phyloP scores from a whole-genome alignment of 1,140 invertebrate genomes.

The Ditylenchus dipsaci region DNA sequence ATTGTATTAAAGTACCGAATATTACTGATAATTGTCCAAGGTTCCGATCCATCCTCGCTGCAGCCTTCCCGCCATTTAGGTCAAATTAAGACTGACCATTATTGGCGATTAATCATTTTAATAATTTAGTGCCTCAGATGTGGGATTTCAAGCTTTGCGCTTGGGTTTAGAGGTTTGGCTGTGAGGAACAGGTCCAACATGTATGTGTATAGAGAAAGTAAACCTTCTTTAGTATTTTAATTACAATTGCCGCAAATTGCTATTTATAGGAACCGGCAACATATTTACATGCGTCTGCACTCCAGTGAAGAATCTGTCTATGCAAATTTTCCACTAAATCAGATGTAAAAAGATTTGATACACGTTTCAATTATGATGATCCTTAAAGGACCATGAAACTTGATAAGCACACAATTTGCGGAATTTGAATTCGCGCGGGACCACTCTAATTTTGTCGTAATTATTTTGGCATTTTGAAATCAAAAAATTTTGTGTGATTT shows the following conservation, averaged over 20 bases:
- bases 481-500: no score
- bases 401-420: no score
- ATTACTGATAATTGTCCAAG: not conserved
- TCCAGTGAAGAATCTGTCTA: constrained; percentile 16
- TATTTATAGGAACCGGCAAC: constrained; percentile 6
- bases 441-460: no score
- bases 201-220: constrained; percentile 40
- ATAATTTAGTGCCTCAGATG: not conserved
- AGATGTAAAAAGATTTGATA: not conserved
- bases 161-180: constrained; percentile 33
- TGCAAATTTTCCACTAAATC: constrained; percentile 26
- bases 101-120: no score
- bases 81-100: no score
- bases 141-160: constrained; percentile 26
- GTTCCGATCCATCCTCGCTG: constrained; percentile 43
- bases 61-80: constrained; percentile 30
- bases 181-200: constrained; percentile 37
- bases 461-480: no score
- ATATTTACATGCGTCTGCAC: constrained; percentile 37
- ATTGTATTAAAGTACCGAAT: not conserved
- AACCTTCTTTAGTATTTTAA: not conserved
- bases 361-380: constrained; percentile 8
- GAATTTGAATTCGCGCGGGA: no score
- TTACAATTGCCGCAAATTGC: not conserved
- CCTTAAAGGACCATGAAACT: not conserved